Evolutionary conservation across 2,113 vertebrate genomes (phyloP), one percentile per base, ranked within the genome.

Genomic region (Saguinus midas): DNA sequence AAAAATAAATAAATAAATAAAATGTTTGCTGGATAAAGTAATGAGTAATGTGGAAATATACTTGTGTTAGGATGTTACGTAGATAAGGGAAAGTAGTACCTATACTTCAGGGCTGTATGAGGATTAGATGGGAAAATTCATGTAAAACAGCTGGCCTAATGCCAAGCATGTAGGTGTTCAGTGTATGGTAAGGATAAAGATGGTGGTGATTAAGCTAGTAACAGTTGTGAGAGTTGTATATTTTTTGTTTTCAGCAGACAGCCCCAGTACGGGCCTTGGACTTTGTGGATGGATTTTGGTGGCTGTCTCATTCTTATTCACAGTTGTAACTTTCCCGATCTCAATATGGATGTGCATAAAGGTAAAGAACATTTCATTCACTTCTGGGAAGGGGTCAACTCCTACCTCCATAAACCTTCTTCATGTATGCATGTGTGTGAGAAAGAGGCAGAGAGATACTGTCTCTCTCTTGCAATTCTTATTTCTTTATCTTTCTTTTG

Each of bases 301-400:
- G 57, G 3, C 85, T 0, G 0, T 97, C 35, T 99, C 99, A 0
- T 37, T 99, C 75, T 0, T 99, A 6, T 97, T 99, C 87, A 99
- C 98, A 4, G 0, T 99, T 64, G 0, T 98, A 61, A 99, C 99
- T 0, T 98, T 99, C 87, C 99, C 99, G 3, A 0, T 99, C 57
- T 99, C 99, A 14, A 81, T 99, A 96, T 99, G 99, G 99, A 98
- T 99, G 98, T 99, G 99, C 98, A 99, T 99, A 96, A 99, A 99
- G 99, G 99, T 99, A 99, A 98, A 81, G 68, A 52, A 0, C 37
- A n/a, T 66, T 76, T 84, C 58, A 45, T 58, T 87, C 1, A 4
- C 13, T 0, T 84, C 75, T 78, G 58, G 61, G 40, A 85, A 80
- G 32, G 37, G 21, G 27, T 35, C 70, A 48, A 0, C 32, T 50